Base-by-base conservation (phyloP, 1,140 invertebrate genomes). In the Archivesica marissinica region DNA sequence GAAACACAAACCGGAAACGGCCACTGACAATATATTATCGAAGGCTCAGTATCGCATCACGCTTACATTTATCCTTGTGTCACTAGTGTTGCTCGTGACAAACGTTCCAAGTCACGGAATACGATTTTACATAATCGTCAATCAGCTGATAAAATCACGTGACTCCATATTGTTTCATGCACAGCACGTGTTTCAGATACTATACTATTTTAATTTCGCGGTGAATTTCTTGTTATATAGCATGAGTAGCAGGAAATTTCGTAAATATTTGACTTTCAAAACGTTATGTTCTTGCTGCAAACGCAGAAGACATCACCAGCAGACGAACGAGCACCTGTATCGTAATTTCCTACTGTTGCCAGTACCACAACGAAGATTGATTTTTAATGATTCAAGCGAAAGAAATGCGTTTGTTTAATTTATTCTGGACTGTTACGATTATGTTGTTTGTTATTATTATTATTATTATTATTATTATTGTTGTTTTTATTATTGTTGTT, bases 191-290 rank as follows among this genome's bases (percentile, higher is more conserved):
- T 92, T 91, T 83, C 95, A 94, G 84, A 92, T 94, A 25, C 94
- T 97, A 17, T 97, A 97, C 93, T 95, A 97, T 88, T 96, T 96
- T 20, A 97, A 97, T 93, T 97, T 97, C 89, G 96, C 96, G 70
- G 97, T 97, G 64, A 97, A 97, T 94, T 97, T 97, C 92, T 94
- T 96, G n/a, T 94, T 98, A 25, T 97, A 97, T 93, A 68, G 89
- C 3, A 47, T 74, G 15, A 88, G 78, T 64, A 88, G 89, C 2
- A 61, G 85, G 33, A 89, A 78, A 35, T 90, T 90, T 77, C 78
- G 89, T 28, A 84, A 86, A 30, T 78, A 61, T 78, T 38, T 78
- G 23, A 52, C 20, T 11, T 75, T 44, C 41, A 28, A 25, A 38
- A 38, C 28, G 35, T 30, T 75, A 28, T 75, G 72, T 75, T 35